Conservation (phyloP, 2,797 vertebrate species). For the Brotula barbata region DNA sequence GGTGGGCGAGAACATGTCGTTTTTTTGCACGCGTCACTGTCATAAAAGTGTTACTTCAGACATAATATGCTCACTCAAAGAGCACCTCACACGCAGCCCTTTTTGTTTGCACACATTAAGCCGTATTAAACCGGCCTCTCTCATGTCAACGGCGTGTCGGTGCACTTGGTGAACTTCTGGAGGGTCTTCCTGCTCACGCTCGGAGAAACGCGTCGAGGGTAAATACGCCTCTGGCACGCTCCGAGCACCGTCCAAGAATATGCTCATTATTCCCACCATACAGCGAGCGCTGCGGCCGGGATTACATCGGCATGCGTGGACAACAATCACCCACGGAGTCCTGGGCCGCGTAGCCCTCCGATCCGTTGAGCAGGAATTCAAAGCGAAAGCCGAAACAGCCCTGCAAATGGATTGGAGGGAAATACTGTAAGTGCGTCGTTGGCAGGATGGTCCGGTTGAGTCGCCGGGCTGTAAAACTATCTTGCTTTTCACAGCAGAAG, state of each 20-base stretch:
- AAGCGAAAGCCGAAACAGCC: conserved; percentile 25
- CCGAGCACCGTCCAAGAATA: conserved; percentile 53
- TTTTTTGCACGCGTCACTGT: not conserved
- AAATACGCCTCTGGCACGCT: conserved; percentile 69
- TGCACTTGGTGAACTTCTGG: conserved; percentile 41
- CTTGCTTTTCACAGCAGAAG: conserved; percentile 7
- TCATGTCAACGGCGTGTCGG: conserved; percentile 22
- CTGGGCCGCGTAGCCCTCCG: conserved; percentile 27
- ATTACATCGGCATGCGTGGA: conserved; percentile 45
- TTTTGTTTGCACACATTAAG: conserved; percentile 19
- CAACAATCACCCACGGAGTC: too few relatives aligned
- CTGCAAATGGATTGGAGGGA: conserved; percentile 25
- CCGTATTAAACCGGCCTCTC: conserved; percentile 51
- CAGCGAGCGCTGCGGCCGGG: conserved; percentile 36
- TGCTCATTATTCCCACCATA: conserved; percentile 67
- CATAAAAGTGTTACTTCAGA: not conserved
- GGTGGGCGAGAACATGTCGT: too few relatives aligned
- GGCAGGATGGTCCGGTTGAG: not conserved
- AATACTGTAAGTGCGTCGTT: conserved; percentile 18
- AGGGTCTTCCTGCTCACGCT: conserved; percentile 53
- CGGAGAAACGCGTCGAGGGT: conserved; percentile 53
- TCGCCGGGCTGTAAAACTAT: conserved; percentile 18
- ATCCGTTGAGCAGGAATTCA: conserved; percentile 51
- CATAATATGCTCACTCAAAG: not conserved
- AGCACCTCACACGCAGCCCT: conserved; percentile 1